These are phyloP conservation scores for Dolichomitus sp. DNA, from an alignment of 2,888 invertebrate genomes.

Conservation along the genomic window DNA sequence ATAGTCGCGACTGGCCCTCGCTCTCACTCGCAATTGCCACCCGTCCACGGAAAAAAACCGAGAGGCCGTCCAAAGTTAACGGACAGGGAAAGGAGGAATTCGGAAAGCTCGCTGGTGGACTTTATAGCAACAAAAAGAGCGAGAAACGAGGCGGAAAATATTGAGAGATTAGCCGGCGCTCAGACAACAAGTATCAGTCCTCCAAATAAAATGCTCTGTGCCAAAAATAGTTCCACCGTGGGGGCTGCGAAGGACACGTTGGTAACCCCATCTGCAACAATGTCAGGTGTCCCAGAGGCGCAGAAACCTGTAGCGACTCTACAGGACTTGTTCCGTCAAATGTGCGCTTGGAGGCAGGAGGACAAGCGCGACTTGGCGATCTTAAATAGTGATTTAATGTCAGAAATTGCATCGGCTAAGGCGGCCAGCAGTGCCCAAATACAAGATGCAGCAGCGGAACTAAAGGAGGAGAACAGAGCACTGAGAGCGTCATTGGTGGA, in stretches of 20 bases:
- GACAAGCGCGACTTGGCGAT: background rate
- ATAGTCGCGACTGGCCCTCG: too few species aligned
- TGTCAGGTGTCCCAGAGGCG: too few species aligned
- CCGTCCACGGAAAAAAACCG: too few species aligned
- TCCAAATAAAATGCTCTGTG: too few species aligned
- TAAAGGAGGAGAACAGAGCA: background rate
- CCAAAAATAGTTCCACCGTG: too few species aligned
- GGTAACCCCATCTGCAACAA: too few species aligned
- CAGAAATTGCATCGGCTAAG: background rate
- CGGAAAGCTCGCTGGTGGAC: background rate
- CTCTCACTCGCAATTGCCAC: too few species aligned
- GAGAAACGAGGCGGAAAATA: background rate
- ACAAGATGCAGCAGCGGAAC: background rate
- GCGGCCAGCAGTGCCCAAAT: background rate
- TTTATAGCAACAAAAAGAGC: background rate
- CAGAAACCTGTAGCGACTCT: background rate
- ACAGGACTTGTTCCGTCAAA: background rate
- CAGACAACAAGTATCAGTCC: too few species aligned
- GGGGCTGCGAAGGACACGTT: too few species aligned
- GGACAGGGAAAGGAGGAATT: too few species aligned
- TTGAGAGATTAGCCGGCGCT: too few species aligned
- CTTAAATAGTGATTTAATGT: constrained; percentile 1
- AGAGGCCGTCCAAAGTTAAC: too few species aligned
- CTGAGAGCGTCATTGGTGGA: background rate
- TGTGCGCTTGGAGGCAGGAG: background rate